A percentile compares a stretch with the other conserved stretches of the same genome.
Conservation (phyloP, 64 coral and sea anemone species). For the Cladopsammia gracilis region DNA sequence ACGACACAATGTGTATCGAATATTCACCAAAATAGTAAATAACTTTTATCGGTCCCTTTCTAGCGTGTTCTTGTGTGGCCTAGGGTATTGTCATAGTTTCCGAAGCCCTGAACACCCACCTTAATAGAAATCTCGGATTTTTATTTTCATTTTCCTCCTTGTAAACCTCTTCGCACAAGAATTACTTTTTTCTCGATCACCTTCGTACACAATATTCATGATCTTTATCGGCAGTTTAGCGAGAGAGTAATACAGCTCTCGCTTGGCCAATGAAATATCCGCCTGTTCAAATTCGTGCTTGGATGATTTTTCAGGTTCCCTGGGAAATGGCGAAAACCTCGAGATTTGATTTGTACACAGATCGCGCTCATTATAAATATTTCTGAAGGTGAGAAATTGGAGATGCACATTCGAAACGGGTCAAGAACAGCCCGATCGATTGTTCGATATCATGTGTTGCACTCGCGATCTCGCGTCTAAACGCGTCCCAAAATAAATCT, state of each 20-base stretch:
- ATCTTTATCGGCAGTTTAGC: slow-evolving; percentile 38
- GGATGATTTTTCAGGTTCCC: slow-evolving; percentile 37
- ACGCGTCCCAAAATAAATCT: slow-evolving; percentile 62
- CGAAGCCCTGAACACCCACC: background rate
- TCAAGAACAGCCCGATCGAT: slow-evolving; percentile 24
- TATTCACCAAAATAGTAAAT: slow-evolving; percentile 16
- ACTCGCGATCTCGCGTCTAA: slow-evolving; percentile 53
- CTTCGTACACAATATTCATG: slow-evolving; percentile 73
- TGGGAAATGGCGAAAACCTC: slow-evolving; percentile 51
- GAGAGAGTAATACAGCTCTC: slow-evolving; percentile 63
- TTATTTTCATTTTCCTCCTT: background rate
- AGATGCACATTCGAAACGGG: slow-evolving; percentile 5
- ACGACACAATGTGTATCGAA: slow-evolving; percentile 4
- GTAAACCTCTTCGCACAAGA: slow-evolving; percentile 9
- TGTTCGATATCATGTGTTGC: slow-evolving; percentile 45
- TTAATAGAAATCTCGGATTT: background rate
- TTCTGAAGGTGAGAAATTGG: slow-evolving; percentile 7
- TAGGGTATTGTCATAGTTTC: slow-evolving; percentile 23
- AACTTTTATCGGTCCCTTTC: background rate
- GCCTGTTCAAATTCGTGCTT: slow-evolving; percentile 54
- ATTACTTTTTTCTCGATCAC: slow-evolving; percentile 68
- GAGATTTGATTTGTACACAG: slow-evolving; percentile 7
- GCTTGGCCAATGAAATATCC: slow-evolving; percentile 55
- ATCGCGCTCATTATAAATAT: background rate
- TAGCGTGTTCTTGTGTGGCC: slow-evolving; percentile 34